These are phyloP conservation scores for Drosophila quinaria DNA, from an alignment of 2,888 invertebrate genomes.

Conservation along the genomic window DNA sequence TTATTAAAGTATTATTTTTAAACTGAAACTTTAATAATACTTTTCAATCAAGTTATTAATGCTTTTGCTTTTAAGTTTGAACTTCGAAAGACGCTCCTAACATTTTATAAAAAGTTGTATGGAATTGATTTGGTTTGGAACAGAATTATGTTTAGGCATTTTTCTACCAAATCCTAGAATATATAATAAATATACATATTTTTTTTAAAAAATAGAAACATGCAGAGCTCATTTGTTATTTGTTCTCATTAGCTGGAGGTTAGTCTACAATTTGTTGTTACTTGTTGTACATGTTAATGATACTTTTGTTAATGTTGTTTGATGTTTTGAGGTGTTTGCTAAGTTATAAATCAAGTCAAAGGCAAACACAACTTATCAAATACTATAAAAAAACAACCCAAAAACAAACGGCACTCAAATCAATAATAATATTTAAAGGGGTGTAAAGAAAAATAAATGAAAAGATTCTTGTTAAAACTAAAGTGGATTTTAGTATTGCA, in stretches of 20 bases:
- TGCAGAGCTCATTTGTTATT: neutral
- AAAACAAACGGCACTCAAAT: conserved; percentile 16
- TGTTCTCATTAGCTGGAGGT: neutral
- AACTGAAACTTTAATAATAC: too few species aligned
- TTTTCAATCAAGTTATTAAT: too few species aligned
- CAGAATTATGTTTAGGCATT: too few species aligned
- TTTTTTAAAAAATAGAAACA: neutral
- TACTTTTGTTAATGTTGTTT: conserved; percentile 18
- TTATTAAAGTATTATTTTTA: too few species aligned
- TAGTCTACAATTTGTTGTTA: conserved; percentile 10
- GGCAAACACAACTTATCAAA: conserved; percentile 3
- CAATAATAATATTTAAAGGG: neutral
- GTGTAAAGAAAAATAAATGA: neutral
- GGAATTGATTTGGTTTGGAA: too few species aligned
- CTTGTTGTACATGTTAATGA: conserved; percentile 2
- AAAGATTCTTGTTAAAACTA: conserved; percentile 8
- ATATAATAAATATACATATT: too few species aligned
- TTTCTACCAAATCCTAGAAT: too few species aligned
- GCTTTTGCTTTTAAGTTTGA: too few species aligned
- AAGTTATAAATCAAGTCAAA: conserved; percentile 8
- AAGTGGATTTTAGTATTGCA: conserved; percentile 33
- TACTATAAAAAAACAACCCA: neutral
- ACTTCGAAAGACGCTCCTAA: too few species aligned
- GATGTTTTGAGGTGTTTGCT: neutral
- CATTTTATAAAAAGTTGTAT: too few species aligned